Base-by-base conservation (phyloP, 2,888 invertebrate species). In the Girardia tigrina region DNA sequence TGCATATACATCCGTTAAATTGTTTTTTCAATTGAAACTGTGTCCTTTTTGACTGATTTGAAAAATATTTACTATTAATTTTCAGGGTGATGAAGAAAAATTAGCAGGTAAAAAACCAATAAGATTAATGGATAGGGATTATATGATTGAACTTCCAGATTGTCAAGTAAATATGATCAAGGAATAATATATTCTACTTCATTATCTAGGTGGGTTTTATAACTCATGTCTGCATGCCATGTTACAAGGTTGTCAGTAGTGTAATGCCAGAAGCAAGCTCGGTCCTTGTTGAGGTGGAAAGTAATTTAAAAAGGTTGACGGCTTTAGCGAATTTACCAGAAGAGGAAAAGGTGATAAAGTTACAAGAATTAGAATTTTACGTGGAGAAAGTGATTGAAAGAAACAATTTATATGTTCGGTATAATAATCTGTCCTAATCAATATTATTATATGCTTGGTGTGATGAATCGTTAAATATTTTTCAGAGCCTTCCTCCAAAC, bases 111-210 rank as follows among this genome's bases (percentile, higher is more conserved):
- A 88, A 72, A 86, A 83, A 23, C 91, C 91, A 0, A 89, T 91
- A 72, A 88, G 90, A 0, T 91, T 91, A 90, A 90, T 90, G 90
- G 90, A 90, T 80, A 84, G 91, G 76, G 85, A 87, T 76, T 88
- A 89, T 80, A 88, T 89, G 0, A 88, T 90, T 77, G 88, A 90
- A 80, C 89, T 90, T 80, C 89, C 91, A 0, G 86, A 88, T 1
- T 88, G 90, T 78, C 91, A 91, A 88, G 89, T 89, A n/a, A 56
- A 56, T 2, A 56, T n/a, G n/a, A n/a, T n/a, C n/a, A n/a, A n/a
- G n/a, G n/a, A n/a, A n/a, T n/a, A n/a, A n/a, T n/a, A n/a, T n/a
- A n/a, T n/a, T n/a, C n/a, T n/a, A n/a, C n/a, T n/a, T n/a, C n/a
- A n/a, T n/a, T n/a, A n/a, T n/a, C n/a, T 56, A 56, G 56, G 56